These are phyloP conservation scores for Tetropium fuscum DNA, from an alignment of 2,888 invertebrate species.

Conservation along the genomic window DNA sequence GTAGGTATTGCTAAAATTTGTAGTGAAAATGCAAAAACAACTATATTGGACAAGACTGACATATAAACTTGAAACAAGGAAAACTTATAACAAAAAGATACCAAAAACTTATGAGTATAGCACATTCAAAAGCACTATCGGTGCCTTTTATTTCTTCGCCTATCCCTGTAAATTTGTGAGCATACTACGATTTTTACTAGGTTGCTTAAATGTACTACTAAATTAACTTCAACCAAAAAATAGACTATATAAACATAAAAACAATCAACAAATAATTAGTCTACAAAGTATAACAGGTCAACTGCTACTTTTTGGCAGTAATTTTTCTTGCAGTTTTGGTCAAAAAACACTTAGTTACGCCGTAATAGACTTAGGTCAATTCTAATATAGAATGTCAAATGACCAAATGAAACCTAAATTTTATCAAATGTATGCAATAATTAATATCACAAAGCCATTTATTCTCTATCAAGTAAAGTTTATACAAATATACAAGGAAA, in stretches of 20 bases:
- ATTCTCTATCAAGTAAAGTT: constrained; percentile 11
- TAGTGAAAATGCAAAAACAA: constrained; percentile 25
- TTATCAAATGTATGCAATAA: constrained; percentile 22
- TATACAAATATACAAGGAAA: constrained; percentile 18
- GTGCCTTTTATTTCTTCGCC: constrained; percentile 30
- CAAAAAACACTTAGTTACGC: constrained; percentile 26
- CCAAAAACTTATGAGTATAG: constrained; percentile 12
- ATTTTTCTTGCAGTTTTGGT: constrained; percentile 34
- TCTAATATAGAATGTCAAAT: constrained; percentile 57
- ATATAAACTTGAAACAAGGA: constrained; percentile 33
- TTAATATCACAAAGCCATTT: constrained; percentile 32
- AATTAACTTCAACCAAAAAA: constrained; percentile 66
- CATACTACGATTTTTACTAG: constrained; percentile 57
- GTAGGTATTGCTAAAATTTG: too few relatives aligned
- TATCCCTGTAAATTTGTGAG: constrained; percentile 57
- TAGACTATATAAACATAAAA: constrained; percentile 68
- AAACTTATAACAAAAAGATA: constrained; percentile 31
- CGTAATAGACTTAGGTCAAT: constrained; percentile 44
- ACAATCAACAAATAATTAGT: constrained; percentile 66
- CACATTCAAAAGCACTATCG: constrained; percentile 29
- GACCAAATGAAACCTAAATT: constrained; percentile 32
- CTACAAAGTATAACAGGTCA: constrained; percentile 63
- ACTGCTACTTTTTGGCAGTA: constrained; percentile 51
- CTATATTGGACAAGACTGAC: constrained; percentile 22
- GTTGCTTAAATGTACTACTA: constrained; percentile 48